Evolutionary conservation across 35 echinoderm and acorn worm species (phyloP).

Genomic region (Holothuria glaberrima): DNA sequence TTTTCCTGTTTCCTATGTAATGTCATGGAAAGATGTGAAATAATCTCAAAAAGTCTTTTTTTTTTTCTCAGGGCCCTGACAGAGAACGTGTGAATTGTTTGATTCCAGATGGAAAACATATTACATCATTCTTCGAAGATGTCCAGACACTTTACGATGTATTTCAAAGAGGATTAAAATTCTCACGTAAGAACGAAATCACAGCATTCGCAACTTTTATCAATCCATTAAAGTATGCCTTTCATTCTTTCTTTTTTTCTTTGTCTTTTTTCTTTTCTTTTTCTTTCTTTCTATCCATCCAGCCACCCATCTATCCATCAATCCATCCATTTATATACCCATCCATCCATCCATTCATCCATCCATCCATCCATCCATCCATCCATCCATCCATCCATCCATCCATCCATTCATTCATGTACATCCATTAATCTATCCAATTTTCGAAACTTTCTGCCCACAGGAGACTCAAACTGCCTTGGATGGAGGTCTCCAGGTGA

Average conservation of each 20-base stretch:
- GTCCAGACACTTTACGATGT: background rate
- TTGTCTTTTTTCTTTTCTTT: background rate
- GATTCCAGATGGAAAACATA: too few species aligned
- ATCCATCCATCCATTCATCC: background rate
- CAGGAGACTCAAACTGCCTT: constrained; percentile 4
- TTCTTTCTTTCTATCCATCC: background rate
- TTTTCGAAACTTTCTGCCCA: background rate
- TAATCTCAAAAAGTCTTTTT: too few species aligned
- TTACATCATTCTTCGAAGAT: background rate
- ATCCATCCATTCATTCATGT: too few species aligned
- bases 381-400: background rate
- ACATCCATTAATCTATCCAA: too few species aligned
- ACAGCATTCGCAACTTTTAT: too few species aligned
- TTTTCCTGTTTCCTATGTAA: too few species aligned
- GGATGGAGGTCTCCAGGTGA: constrained; percentile 12
- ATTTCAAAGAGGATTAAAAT: constrained; percentile 8
- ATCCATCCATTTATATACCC: too few species aligned
- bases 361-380: background rate
- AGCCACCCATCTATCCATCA: background rate
- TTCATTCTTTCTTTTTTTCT: background rate
- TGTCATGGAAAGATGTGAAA: too few species aligned
- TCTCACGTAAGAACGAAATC: background rate
- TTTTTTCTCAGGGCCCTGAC: too few species aligned
- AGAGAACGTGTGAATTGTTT: too few species aligned
- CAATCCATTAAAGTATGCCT: too few species aligned